These are phyloP conservation scores for Lacerta viridis DNA, from an alignment of 2,797 vertebrate species.

Conservation along the genomic window DNA sequence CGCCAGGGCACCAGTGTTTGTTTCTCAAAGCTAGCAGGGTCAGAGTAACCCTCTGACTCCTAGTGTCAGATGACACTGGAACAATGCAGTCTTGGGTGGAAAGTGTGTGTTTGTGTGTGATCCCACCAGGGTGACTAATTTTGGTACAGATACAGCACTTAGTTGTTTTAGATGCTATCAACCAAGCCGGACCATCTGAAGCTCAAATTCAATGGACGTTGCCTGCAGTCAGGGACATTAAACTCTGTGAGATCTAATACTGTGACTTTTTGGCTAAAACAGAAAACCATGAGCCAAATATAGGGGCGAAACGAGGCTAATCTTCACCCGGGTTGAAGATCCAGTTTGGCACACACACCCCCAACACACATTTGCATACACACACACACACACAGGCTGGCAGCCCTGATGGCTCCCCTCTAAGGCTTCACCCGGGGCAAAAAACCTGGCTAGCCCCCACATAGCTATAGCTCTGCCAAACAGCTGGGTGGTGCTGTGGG, in stretches of 20 bases:
- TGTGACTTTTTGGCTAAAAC: not conserved
- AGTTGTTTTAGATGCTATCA: not conserved
- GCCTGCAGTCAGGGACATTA: not conserved
- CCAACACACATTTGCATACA: no score
- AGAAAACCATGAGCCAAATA: not conserved
- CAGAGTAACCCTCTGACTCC: not conserved
- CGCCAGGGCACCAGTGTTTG: conserved; percentile 53
- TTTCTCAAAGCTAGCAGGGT: not conserved
- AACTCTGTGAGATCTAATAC: not conserved
- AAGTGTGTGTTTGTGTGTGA: not conserved
- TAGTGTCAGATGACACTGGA: not conserved
- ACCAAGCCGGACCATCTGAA: not conserved
- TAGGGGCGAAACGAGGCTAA: no score
- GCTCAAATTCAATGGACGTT: not conserved
- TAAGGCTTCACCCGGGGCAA: no score
- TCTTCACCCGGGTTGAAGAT: no score
- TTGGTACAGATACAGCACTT: not conserved
- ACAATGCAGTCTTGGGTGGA: not conserved
- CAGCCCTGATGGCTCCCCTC: no score
- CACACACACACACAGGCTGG: no score
- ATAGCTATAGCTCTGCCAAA: not conserved
- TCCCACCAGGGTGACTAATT: not conserved
- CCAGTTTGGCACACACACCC: no score
- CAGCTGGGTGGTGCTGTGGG: not conserved
- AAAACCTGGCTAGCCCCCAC: no score